phyloP scores from a whole-genome alignment of 2,797 vertebrate species.

The Manis javanica region DNA sequence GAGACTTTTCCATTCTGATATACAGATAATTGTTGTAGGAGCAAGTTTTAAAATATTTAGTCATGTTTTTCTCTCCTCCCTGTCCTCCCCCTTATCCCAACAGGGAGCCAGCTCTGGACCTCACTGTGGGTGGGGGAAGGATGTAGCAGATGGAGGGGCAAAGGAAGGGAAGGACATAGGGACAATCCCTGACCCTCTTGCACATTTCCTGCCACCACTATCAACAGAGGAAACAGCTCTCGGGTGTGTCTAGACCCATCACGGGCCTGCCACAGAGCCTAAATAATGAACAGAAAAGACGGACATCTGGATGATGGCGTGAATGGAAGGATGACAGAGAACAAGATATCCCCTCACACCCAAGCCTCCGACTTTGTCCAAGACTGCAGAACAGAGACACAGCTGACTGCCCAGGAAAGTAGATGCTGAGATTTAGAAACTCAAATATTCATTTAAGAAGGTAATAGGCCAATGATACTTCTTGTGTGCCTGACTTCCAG shows the following conservation, averaged over 20 bases:
- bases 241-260: background rate
- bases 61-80: background rate
- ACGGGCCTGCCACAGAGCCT: background rate
- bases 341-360: background rate
- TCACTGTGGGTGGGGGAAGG: accelerated
- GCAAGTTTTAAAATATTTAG: background rate
- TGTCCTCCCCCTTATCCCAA: background rate
- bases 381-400: background rate
- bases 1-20: background rate
- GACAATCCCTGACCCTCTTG: background rate
- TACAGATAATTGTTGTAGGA: background rate
- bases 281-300: background rate
- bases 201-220: no score
- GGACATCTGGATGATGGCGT: background rate
- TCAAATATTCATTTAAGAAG: background rate
- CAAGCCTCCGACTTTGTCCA: background rate
- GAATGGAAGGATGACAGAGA: background rate
- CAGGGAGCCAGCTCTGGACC: background rate
- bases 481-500: background rate
- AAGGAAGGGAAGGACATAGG: background rate
- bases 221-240: background rate
- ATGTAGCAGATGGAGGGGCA: accelerated
- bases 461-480: background rate
- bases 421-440: background rate
- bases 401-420: background rate